Conservation (phyloP, 2,113 vertebrate species). For the Trochalopteron elliotii region DNA sequence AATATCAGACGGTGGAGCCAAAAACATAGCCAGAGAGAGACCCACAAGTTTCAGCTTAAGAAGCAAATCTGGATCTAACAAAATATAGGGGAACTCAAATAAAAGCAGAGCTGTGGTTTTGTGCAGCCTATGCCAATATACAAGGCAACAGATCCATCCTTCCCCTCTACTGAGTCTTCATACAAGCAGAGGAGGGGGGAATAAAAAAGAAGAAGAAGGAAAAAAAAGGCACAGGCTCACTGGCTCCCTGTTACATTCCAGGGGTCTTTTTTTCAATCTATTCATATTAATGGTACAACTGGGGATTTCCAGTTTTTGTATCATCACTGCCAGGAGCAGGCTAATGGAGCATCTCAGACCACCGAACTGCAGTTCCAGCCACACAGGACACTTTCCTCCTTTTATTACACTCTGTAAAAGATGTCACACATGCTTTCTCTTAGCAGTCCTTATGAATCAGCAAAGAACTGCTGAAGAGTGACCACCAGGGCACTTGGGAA, state of each 20-base stretch:
- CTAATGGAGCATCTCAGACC: slow-evolving; percentile 63
- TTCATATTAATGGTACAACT: slow-evolving; percentile 48
- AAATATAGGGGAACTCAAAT: not conserved
- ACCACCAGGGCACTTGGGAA: slow-evolving; percentile 21
- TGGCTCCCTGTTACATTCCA: not conserved
- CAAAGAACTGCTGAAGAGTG: slow-evolving; percentile 66
- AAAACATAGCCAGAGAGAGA: not conserved
- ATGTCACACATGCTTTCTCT: slow-evolving; percentile 71
- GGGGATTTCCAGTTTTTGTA: slow-evolving; percentile 57
- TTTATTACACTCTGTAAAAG: slow-evolving; percentile 47
- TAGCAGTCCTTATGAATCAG: slow-evolving; percentile 75
- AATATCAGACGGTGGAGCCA: not conserved
- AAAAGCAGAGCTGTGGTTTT: not conserved
- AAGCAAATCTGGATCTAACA: not conserved
- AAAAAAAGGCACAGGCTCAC: not conserved
- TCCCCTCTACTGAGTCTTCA: not conserved
- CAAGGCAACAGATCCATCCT: not conserved
- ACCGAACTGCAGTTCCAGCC: slow-evolving; percentile 46
- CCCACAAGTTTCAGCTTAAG: not conserved
- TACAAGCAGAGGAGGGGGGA: not conserved
- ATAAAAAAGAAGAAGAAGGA: not conserved
- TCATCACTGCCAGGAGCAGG: slow-evolving; percentile 50
- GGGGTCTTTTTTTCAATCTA: not conserved
- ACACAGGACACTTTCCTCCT: slow-evolving; percentile 52
- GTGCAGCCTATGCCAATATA: not conserved